Evolutionary conservation across 2,113 vertebrate genomes (phyloP).

Genomic region (Oryctolagus cuniculus): DNA sequence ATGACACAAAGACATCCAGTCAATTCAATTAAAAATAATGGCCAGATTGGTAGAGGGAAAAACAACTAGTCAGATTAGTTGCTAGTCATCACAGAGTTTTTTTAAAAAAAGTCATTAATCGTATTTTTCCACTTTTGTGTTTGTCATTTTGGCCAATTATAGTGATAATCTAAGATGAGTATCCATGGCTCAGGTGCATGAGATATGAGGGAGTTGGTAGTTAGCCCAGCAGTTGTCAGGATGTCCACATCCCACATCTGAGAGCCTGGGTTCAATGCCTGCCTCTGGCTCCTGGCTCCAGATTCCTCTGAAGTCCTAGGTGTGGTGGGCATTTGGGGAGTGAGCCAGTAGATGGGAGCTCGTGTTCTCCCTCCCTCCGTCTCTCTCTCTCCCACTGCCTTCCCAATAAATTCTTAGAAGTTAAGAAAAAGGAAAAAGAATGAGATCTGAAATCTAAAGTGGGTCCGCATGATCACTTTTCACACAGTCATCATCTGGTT

Average conservation of each 20-base stretch:
- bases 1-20: slow-evolving; percentile 69
- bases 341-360: too few species aligned
- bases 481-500: not conserved
- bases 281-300: too few species aligned
- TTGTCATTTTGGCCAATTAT: not conserved
- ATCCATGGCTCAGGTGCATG: not conserved
- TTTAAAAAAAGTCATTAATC: slow-evolving; percentile 29
- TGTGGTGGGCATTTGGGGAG: too few species aligned
- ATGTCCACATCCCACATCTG: too few species aligned
- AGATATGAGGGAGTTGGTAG: too few species aligned
- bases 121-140: slow-evolving; percentile 35
- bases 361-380: too few species aligned
- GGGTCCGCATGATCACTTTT: not conserved
- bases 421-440: not conserved
- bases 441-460: not conserved
- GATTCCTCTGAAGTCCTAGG: too few species aligned
- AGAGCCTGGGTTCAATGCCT: too few species aligned
- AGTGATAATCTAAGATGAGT: not conserved
- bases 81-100: slow-evolving; percentile 10
- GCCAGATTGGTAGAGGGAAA: slow-evolving; percentile 13
- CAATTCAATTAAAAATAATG: slow-evolving; percentile 77
- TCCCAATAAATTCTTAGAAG: too few species aligned
- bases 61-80: slow-evolving; percentile 15
- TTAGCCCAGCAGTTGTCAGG: too few species aligned
- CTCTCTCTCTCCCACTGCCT: too few species aligned